Evolutionary conservation across 2,888 invertebrate species (phyloP), one percentile per base, ranked within the genome.

Genomic region (Allolobophora icterica): DNA sequence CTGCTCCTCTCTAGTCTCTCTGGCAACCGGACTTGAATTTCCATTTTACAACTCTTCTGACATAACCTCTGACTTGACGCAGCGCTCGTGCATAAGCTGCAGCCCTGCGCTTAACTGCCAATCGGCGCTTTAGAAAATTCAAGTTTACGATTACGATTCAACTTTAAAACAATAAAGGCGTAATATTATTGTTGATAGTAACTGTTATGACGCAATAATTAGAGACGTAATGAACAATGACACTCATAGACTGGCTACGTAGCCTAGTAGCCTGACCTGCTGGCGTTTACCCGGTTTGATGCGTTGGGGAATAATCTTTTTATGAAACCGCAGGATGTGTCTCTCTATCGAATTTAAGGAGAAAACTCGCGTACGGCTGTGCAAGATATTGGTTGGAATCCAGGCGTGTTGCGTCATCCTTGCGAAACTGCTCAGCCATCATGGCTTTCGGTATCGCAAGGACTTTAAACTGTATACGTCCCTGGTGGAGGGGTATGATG

Each of bases 401-500:
- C 17, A 35, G 38, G 34, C 15, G 87, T 19, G 19, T 5, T 35
- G 38, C 87, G 24, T 87, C 87, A 34, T 87, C 21, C 34, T 87
- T 6, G 87, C 87, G 8, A 87, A 87, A 8, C 3, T 38, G 5
- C 87, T 87, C 87, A 34, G 35, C 87, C 38, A 87, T 35, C 87
- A 87, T 24, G 87, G 87, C 34, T 87, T 87, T 24, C 87, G 87
- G 0, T 87, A 87, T 24, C 87, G 87, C 35, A 87, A 87, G 38
- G 21, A 38, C 21, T 38, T 87, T 33, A 21, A 21, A 34, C 87
- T 87, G 87, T 87, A 87, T 17, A 87, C 87, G 87, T 87, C 87
- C 87, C 87, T 87, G 24, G 87, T 87, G 35, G 87, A 87, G 35
- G 87, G 87, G 21, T 87, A 87, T 24, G 87, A 87, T 8, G 87